Evolutionary conservation across 1,140 invertebrate species (phyloP), one percentile per base, ranked within the genome.

Genomic region (Macrobrachium rosenbergii): DNA sequence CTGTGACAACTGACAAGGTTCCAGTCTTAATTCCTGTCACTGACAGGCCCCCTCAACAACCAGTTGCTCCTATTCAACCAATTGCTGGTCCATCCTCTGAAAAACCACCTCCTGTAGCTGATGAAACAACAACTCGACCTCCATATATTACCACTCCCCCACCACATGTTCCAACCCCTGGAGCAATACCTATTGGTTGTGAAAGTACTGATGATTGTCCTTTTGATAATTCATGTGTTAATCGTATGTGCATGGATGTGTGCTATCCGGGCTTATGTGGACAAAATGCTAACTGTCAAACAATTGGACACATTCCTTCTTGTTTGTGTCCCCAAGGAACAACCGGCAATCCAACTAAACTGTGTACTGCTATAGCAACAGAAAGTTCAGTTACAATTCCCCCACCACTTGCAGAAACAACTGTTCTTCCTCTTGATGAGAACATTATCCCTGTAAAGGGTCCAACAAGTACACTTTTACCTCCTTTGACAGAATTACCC

Each of bases 401-500:
- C 19, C 58, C 3, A 16, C 82, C 82, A 21, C 21, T 84, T 43
- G 60, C 37, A n/a, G 82, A 59, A 6, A 63, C 6, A 5, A 0
- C 58, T 52, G 45, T 23, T 7, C 67, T n/a, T 19, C 72, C 60
- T 28, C 6, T 2, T 19, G 73, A 73, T 84, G 73, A 62, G 14
- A 21, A 75, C 16, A 60, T 84, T 10, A 21, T 78, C 45, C 73
- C 82, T 10, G 62, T n/a, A 3, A 19, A 5, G n/a, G 76, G 76
- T 16, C 45, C 76, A 45, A 69, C 60, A 5, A 23, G n/a, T 69
- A 16, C 62, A 21, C 28, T 23, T 37, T 60, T 60, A 17, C n/a
- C 76, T 58, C 83, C 83, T n/a, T 16, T 69, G 11, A 76, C 19
- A 21, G 76, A 85, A 69, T 12, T 17, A 7, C 76, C 83, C 92